Evolutionary conservation across 1,140 invertebrate genomes (phyloP).

Genomic region (Cydia pomonella): DNA sequence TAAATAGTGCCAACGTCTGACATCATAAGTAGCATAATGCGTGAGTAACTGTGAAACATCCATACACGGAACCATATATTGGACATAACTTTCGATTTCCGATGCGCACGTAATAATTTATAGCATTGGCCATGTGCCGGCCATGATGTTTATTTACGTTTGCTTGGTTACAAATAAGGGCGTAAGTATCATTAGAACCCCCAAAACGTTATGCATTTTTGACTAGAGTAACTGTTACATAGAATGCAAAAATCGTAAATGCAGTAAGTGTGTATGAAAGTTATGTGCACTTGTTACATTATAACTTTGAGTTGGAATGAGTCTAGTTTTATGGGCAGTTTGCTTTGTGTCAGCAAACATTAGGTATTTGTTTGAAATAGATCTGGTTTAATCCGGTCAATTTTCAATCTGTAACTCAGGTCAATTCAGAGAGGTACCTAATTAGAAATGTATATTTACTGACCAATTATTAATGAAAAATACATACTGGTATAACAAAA

Average conservation of each 20-base stretch:
- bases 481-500: too few species aligned
- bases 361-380: background rate
- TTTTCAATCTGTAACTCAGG: background rate
- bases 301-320: background rate
- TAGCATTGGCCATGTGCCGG: background rate
- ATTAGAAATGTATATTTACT: too few species aligned
- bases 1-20: background rate
- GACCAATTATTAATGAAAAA: too few species aligned
- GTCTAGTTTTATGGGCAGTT: background rate
- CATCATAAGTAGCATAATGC: background rate
- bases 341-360: background rate
- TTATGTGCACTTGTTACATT: background rate
- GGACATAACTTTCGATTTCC: slow-evolving; percentile 15
- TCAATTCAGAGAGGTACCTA: too few species aligned
- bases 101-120: background rate
- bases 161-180: background rate
- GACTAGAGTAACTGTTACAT: background rate
- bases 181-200: background rate
- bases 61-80: background rate
- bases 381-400: background rate
- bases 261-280: background rate
- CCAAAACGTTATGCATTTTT: background rate
- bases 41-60: background rate
- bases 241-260: too few species aligned
- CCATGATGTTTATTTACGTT: background rate